Evolutionary conservation across 2,113 vertebrate genomes (phyloP).

Genomic region (Peucedramus taeniatus): DNA sequence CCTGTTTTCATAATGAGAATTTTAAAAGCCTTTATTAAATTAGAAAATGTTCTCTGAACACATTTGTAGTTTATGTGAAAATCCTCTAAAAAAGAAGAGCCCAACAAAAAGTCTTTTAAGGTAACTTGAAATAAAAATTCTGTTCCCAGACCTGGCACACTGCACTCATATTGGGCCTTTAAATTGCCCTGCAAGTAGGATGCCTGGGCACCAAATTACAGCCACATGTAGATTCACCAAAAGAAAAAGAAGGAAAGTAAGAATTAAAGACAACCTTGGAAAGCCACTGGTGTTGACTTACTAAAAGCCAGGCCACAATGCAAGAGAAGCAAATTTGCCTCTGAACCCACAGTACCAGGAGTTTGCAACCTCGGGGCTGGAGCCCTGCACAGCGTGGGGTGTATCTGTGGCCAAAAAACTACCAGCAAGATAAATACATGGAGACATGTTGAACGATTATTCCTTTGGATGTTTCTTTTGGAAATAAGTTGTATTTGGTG

Average conservation of each 20-base stretch:
- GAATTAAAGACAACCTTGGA: not conserved
- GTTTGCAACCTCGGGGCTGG: not conserved
- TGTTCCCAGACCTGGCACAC: not conserved
- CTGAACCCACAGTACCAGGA: not conserved
- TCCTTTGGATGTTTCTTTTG: not conserved
- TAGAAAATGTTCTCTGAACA: not conserved
- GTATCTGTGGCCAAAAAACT: not conserved
- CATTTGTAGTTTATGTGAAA: not conserved
- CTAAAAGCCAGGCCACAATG: not conserved
- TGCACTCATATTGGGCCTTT: not conserved
- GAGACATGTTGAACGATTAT: not conserved
- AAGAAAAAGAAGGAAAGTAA: not conserved
- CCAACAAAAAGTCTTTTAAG: not conserved
- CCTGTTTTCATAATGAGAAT: not conserved
- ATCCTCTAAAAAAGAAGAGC: not conserved
- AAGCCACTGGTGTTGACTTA: not conserved
- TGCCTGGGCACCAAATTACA: not conserved
- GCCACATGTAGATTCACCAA: not conserved
- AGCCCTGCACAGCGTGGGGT: not conserved
- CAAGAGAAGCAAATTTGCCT: not conserved
- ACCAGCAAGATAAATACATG: not conserved
- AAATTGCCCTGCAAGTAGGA: not conserved
- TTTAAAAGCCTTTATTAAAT: conserved; percentile 19
- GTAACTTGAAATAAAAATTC: not conserved
- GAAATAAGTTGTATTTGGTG: not conserved